phyloP scores from a whole-genome alignment of 1,140 invertebrate genomes.

The Agrypnia vestita region DNA sequence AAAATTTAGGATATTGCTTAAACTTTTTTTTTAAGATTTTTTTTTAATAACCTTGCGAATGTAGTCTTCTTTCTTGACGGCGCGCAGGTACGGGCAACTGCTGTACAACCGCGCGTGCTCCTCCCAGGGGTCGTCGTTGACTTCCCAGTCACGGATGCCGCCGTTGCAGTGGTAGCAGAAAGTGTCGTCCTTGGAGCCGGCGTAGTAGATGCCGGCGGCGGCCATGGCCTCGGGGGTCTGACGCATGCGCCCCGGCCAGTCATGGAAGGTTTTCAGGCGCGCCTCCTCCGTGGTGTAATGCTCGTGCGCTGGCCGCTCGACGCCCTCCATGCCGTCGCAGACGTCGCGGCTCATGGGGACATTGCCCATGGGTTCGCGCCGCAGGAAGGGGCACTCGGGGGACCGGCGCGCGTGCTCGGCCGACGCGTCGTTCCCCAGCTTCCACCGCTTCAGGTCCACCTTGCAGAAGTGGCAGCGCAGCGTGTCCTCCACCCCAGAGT shows the following conservation, averaged over 20 bases:
- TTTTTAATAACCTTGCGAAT: no score
- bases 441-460: conserved; percentile 88
- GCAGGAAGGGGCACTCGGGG: conserved; percentile 80
- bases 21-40: no score
- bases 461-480: conserved; percentile 91
- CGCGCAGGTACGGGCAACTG: conserved; percentile 82
- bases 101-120: conserved; percentile 91
- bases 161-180: conserved; percentile 91
- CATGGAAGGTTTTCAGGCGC: conserved; percentile 80
- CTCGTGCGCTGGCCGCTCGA: conserved; percentile 69
- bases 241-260: conserved; percentile 84
- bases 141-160: conserved; percentile 90
- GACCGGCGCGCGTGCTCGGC: conserved; percentile 87
- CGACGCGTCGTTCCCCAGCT: conserved; percentile 84
- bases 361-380: conserved; percentile 72
- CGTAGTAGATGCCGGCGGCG: conserved; percentile 92
- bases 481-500: conserved; percentile 77
- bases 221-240: conserved; percentile 85
- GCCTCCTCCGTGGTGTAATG: conserved; percentile 77
- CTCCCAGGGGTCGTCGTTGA: conserved; percentile 88
- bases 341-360: conserved; percentile 76
- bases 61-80: conserved; percentile 83
- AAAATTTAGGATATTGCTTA: no score
- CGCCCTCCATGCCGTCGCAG: conserved; percentile 70
- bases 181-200: conserved; percentile 88